Evolutionary conservation across 2,113 vertebrate species (phyloP), one percentile per base, ranked within the genome.

Genomic region (Cochlearius cochlearius): DNA sequence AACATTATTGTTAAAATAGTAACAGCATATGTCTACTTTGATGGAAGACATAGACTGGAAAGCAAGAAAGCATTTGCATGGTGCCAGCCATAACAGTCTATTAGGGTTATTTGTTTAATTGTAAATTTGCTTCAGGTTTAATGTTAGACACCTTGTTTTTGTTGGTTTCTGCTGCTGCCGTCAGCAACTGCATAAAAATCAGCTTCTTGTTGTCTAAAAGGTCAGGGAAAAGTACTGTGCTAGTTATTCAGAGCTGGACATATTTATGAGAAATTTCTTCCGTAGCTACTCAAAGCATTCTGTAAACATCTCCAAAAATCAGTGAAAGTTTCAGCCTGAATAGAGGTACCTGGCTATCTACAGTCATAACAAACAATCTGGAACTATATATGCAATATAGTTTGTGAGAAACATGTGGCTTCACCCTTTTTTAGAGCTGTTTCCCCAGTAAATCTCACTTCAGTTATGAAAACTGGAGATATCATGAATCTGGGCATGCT

Each of bases 281-380:
- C 47, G 25, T 39, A 68, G 36, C 3, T 12, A 47, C 26, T 74
- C 29, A 23, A 88, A 58, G 10, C 0, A 1, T 66, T 58, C 63
- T 92, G 16, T 55, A 73, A 93, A 67, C 15, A 29, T 2, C 19
- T 53, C 34, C 11, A 83, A 79, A 93, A 83, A 69, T 16, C 29
- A 83, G 21, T 68, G 25, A 5, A 63, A 56, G 11, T 76, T 86
- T 66, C 49, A 83, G 19, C 22, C 32, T 80, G 26, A 83, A 73
- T 38, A 50, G 19, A 88, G 10, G 4, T n/a, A 67, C 0, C 0
- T 26, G 11, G 6, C 25, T 76, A 47, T 38, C 41, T 77, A 15
- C 3, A 64, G 26, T n/a, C 6, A 38, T 34, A 79, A 72, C 27
- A 81, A 71, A 49, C 1, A 2, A 53, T 39, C 50, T 80, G 22